A percentile compares a stretch with the other conserved stretches of the same genome.
These are phyloP conservation scores for Drosophila heteroneura DNA, from an alignment of 2,888 invertebrate species.

Conservation along the genomic window DNA sequence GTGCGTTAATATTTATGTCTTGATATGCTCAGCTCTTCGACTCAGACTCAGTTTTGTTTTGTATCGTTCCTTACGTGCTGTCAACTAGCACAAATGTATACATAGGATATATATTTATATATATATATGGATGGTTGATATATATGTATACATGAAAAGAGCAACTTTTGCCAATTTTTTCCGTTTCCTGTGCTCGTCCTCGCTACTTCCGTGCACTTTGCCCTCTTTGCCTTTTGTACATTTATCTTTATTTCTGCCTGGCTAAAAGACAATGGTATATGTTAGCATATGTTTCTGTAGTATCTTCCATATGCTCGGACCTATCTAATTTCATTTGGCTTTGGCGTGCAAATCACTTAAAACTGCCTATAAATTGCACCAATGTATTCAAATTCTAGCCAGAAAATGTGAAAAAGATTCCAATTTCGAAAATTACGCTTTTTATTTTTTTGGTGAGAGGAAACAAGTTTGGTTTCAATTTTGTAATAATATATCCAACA, in stretches of 20 bases:
- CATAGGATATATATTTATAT: neutral
- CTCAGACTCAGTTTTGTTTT: slow-evolving; percentile 17
- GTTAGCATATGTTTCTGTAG: slow-evolving; percentile 46
- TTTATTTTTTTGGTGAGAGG: neutral
- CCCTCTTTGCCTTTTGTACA: slow-evolving; percentile 31
- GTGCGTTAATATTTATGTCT: slow-evolving; percentile 67
- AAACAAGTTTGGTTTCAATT: neutral
- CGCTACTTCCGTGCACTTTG: slow-evolving; percentile 58
- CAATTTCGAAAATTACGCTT: neutral
- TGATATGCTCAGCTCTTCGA: slow-evolving; percentile 29
- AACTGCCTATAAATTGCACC: neutral
- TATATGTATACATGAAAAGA: slow-evolving; percentile 37
- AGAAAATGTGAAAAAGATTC: neutral
- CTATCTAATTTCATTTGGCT: slow-evolving; percentile 10
- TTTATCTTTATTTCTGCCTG: slow-evolving; percentile 49
- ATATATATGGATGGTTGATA: neutral
- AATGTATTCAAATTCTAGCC: neutral
- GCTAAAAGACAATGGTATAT: slow-evolving; percentile 22
- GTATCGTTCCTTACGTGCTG: slow-evolving; percentile 2
- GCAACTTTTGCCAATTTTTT: slow-evolving; percentile 58
- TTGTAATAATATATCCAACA: neutral
- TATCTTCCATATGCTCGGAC: slow-evolving; percentile 43
- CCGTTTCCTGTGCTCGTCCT: slow-evolving; percentile 47
- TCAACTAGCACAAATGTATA: slow-evolving; percentile 13
- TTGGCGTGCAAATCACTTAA: slow-evolving; percentile 7